These are phyloP conservation scores for Erebia ligea DNA, from an alignment of 2,888 invertebrate genomes.

Conservation along the genomic window DNA sequence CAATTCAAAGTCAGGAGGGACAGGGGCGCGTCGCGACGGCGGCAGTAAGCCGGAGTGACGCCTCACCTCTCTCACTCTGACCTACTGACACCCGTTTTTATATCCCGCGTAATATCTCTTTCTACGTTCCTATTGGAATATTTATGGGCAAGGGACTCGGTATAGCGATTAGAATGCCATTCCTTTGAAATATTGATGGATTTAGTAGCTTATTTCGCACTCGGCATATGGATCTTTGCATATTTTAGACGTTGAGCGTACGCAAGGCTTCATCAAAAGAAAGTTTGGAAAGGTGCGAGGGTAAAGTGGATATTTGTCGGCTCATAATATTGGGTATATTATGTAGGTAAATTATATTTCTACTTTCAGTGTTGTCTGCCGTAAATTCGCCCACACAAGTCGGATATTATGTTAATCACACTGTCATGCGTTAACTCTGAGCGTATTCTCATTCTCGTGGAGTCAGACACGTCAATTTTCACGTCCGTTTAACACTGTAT, in stretches of 20 bases:
- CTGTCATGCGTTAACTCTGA: constrained; percentile 24
- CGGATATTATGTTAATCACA: constrained; percentile 43
- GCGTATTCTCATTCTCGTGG: constrained; percentile 26
- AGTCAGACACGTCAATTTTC: constrained; percentile 50
- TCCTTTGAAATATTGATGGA: constrained; percentile 66
- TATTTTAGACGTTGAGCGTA: constrained; percentile 59
- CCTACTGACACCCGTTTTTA: constrained; percentile 62
- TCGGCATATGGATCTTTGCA: constrained; percentile 65
- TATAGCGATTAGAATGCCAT: constrained; percentile 73
- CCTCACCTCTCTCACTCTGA: constrained; percentile 58
- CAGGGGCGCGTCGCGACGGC: constrained; percentile 52
- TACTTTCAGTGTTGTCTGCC: constrained; percentile 1
- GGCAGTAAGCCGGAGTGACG: constrained; percentile 61
- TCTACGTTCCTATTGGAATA: constrained; percentile 69
- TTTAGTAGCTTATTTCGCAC: constrained; percentile 62
- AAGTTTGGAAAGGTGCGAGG: constrained; percentile 54
- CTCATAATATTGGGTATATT: background rate
- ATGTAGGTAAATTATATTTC: constrained; percentile 1
- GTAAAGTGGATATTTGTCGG: constrained; percentile 31
- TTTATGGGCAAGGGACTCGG: constrained; percentile 67
- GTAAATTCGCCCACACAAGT: constrained; percentile 54
- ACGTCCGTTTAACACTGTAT: constrained; percentile 54
- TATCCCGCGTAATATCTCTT: constrained; percentile 62
- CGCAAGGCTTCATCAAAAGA: constrained; percentile 51
- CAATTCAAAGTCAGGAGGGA: constrained; percentile 53